Base-by-base conservation (phyloP, 2,113 vertebrate species). In the Lanius ludovicianus region DNA sequence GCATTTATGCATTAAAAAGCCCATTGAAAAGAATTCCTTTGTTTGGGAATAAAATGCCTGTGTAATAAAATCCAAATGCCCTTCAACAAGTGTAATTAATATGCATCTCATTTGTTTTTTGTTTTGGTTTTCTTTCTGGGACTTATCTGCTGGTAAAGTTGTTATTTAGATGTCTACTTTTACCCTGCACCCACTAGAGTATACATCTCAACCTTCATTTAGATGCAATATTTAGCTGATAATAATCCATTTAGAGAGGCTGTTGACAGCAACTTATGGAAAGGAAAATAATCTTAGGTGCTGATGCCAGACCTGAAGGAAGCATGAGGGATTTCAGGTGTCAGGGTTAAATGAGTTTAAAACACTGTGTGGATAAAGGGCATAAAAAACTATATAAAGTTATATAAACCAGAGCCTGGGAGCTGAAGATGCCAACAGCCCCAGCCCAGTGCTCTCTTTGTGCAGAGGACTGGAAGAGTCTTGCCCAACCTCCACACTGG, bases 391-490 rank as follows among this genome's bases (percentile, higher is more conserved):
- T 37, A 37, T 37, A 37, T 37, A 37, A 37, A 37, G 37, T 37
- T 11, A 21, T 13, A 14, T 9, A 12, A 82, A 52, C 4, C 2
- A 8, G 21, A 79, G 37, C 24, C 33, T 22, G n/a, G 15, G 10
- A 56, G 41, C 74, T 63, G 62, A 33, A 16, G 47, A 46, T 22
- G 53, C 13, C 47, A 50, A 13, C 23, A 50, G 44, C 10, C 33
- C 44, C 59, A 56, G 1, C 0, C 8, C 21, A 10, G 28, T 1
- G 19, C 15, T n/a, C 9, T 1, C 1, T 23, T 14, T 9, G 18
- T 3, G 16, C 33, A 59, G 30, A 37, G 25, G 21, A 30, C 30
- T 42, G 52, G 52, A 49, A 50, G 20, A 37, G 30, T 23, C 35
- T 42, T 50, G 27, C 33, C 35, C 63, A 68, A 3, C 11, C 35